Evolutionary conservation across 2,113 vertebrate genomes (phyloP).

Genomic region (Aix galericulata): DNA sequence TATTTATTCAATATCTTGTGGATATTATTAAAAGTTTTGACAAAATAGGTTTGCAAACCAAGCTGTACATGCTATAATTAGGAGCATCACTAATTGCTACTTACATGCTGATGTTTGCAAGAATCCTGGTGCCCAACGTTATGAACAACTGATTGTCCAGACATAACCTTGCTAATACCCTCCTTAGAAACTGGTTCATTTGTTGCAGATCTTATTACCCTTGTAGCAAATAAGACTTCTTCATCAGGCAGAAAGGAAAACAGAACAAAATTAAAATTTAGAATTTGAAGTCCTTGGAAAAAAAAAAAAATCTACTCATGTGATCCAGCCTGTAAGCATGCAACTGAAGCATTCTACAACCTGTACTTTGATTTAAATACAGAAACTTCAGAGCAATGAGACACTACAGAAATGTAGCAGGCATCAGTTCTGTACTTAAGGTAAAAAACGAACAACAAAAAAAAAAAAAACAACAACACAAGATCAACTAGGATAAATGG

Average conservation of each 20-base stretch:
- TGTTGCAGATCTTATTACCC: slow-evolving; percentile 69
- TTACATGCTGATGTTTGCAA: slow-evolving; percentile 51
- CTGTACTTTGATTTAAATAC: background rate
- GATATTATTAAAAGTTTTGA: background rate
- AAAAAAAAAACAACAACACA: background rate
- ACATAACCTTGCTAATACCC: background rate
- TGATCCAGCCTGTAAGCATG: background rate
- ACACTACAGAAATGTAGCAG: background rate
- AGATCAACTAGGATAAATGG: background rate
- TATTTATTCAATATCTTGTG: background rate
- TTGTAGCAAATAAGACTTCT: slow-evolving; percentile 76
- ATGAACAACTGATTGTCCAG: slow-evolving; percentile 70
- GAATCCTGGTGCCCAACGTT: slow-evolving; percentile 71
- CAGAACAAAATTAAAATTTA: slow-evolving; percentile 1
- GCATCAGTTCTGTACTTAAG: background rate
- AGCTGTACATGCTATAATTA: background rate
- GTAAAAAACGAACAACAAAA: no score
- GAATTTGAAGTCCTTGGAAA: background rate
- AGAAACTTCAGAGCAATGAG: background rate
- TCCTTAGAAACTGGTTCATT: slow-evolving; percentile 13
- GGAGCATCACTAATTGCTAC: slow-evolving; percentile 20
- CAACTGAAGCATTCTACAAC: background rate
- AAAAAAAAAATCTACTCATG: background rate
- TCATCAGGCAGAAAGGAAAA: slow-evolving; percentile 49
- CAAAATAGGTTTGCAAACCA: background rate